phyloP scores from a whole-genome alignment of 2,113 vertebrate genomes.

The Shinisaurus crocodilurus region DNA sequence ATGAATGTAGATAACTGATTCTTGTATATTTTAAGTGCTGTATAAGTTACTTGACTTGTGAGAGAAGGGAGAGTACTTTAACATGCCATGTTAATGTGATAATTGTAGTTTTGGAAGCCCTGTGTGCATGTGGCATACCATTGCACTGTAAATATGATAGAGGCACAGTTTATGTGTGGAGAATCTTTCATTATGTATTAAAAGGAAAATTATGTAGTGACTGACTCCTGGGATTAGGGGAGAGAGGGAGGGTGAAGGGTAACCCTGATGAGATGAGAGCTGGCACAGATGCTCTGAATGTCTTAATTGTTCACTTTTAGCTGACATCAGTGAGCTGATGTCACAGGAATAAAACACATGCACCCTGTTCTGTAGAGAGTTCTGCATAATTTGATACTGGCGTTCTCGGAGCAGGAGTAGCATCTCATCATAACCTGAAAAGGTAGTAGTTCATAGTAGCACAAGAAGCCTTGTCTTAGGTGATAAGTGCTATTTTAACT shows the following conservation, averaged over 20 bases:
- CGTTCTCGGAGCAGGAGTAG: neutral
- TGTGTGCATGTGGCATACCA: neutral
- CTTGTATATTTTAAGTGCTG: neutral
- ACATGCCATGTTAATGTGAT: neutral
- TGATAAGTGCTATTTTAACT: neutral
- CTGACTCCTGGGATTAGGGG: neutral
- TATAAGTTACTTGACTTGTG: neutral
- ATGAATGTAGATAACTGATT: neutral
- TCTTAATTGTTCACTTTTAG: slow-evolving; percentile 8
- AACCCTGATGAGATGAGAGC: neutral
- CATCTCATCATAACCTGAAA: neutral
- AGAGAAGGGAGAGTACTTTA: neutral
- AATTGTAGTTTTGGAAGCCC: neutral
- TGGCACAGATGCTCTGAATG: neutral
- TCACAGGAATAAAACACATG: neutral
- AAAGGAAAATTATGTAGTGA: neutral
- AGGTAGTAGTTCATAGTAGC: neutral
- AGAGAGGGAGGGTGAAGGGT: neutral
- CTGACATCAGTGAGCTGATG: neutral
- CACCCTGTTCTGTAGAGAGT: neutral
- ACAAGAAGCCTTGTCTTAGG: neutral
- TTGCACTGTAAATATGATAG: neutral
- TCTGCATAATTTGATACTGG: neutral
- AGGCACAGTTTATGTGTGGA: neutral
- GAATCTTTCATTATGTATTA: neutral